These are phyloP conservation scores for Coendou prehensilis DNA, from an alignment of 2,797 vertebrate species.

Conservation along the genomic window DNA sequence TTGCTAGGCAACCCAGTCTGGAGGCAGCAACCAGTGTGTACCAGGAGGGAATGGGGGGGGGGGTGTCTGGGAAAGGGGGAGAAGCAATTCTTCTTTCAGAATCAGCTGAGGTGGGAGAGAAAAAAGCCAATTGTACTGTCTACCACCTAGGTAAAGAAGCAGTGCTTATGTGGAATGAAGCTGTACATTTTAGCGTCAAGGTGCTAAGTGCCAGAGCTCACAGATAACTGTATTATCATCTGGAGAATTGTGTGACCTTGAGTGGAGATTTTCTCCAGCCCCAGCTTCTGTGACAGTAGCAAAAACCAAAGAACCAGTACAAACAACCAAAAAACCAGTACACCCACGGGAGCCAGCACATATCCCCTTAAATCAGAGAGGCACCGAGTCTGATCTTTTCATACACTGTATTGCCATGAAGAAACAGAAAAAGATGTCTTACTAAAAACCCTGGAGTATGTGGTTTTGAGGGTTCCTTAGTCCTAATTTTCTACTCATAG, in stretches of 20 bases:
- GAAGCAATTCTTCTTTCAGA: slow-evolving; percentile 66
- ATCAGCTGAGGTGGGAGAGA: slow-evolving; percentile 46
- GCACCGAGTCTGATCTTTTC: background rate
- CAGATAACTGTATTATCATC: background rate
- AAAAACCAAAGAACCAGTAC: background rate
- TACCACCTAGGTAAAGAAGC: background rate
- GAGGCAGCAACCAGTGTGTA: slow-evolving; percentile 84
- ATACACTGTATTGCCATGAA: background rate
- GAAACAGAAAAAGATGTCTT: background rate
- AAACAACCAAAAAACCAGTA: background rate
- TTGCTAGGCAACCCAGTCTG: slow-evolving; percentile 90
- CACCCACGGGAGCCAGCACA: background rate
- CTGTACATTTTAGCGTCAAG: background rate
- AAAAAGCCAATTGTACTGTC: background rate
- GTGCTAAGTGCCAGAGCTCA: background rate
- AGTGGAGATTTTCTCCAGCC: background rate
- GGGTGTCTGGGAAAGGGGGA: slow-evolving; percentile 51
- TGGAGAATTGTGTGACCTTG: slow-evolving; percentile 43
- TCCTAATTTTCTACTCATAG: background rate
- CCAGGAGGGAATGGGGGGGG: slow-evolving; percentile 45
- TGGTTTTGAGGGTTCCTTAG: background rate
- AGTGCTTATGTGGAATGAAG: background rate
- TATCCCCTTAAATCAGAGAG: background rate
- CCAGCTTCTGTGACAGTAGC: background rate
- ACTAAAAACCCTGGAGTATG: background rate